Percentiles rank a stretch among this genome's conserved stretches.
Evolutionary conservation across 2,113 vertebrate species (phyloP).

Genomic region (Puma concolor): DNA sequence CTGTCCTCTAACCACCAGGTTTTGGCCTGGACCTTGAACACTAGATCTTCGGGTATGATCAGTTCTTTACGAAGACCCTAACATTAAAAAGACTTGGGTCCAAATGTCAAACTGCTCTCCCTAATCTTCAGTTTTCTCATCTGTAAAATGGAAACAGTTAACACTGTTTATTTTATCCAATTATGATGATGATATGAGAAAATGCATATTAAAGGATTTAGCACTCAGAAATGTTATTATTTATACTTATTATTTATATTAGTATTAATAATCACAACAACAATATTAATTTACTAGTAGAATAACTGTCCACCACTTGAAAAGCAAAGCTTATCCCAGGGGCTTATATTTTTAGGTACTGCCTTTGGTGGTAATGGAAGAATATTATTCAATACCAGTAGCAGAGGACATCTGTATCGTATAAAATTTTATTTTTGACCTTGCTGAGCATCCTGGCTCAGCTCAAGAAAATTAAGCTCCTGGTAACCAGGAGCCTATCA

Average conservation of each 20-base stretch:
- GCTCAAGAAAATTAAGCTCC: slow-evolving; percentile 33
- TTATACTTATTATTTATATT: not conserved
- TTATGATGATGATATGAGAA: not conserved
- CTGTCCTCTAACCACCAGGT: not conserved
- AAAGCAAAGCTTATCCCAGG: slow-evolving; percentile 39
- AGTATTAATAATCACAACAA: not conserved
- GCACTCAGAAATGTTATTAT: not conserved
- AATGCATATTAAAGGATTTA: not conserved
- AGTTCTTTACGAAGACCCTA: not conserved
- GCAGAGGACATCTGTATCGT: not conserved
- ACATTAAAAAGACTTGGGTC: not conserved
- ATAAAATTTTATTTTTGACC: slow-evolving; percentile 17
- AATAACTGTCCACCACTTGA: not conserved
- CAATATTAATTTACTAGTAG: not conserved
- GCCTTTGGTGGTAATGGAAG: not conserved
- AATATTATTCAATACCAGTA: not conserved
- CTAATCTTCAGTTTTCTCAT: slow-evolving; percentile 1
- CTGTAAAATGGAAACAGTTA: not conserved
- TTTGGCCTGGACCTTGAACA: not conserved
- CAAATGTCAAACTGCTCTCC: not conserved
- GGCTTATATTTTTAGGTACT: slow-evolving; percentile 39
- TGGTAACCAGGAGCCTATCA: not conserved
- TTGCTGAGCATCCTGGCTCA: not conserved
- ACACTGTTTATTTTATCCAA: not conserved
- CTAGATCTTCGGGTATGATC: not conserved